Evolutionary conservation across 2,113 vertebrate genomes (phyloP).

Genomic region (Oryzias javanicus): DNA sequence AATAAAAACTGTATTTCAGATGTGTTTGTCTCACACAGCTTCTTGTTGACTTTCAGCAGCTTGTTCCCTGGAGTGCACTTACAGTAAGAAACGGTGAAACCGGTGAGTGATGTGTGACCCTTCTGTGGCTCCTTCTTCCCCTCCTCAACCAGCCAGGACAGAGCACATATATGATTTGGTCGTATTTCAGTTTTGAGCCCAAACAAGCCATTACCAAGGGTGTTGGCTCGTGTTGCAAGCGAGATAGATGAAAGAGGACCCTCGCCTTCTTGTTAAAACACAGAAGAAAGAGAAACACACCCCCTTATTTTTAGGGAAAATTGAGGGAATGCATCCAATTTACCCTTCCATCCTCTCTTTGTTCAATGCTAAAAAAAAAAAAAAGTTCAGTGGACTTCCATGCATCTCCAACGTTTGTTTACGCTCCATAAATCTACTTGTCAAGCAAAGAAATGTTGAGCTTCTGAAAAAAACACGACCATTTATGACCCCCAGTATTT

Average conservation of each 20-base stretch:
- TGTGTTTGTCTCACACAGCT: constrained; percentile 1
- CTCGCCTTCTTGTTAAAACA: constrained; percentile 23
- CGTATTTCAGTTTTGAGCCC: constrained; percentile 21
- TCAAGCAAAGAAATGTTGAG: neutral
- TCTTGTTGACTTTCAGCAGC: constrained; percentile 29
- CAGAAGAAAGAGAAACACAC: constrained; percentile 29
- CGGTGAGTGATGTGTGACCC: constrained; percentile 23
- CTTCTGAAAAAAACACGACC: too few species aligned
- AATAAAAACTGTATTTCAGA: constrained; percentile 1
- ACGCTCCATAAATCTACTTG: neutral
- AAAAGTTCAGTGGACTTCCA: constrained; percentile 9
- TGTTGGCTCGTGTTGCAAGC: constrained; percentile 16
- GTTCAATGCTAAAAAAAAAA: constrained; percentile 14
- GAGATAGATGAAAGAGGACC: constrained; percentile 29
- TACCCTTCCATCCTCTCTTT: constrained; percentile 17
- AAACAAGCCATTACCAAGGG: constrained; percentile 38
- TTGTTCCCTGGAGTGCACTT: constrained; percentile 12
- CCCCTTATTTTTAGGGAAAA: constrained; percentile 26
- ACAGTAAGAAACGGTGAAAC: constrained; percentile 20
- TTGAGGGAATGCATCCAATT: constrained; percentile 30
- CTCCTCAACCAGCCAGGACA: neutral
- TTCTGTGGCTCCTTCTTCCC: constrained; percentile 1
- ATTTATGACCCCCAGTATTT: too few species aligned
- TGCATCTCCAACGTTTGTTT: constrained; percentile 17
- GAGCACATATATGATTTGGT: constrained; percentile 26